Evolutionary conservation across 92 coral and sea anemone genomes (phyloP).

Genomic region (Bergia sp.): DNA sequence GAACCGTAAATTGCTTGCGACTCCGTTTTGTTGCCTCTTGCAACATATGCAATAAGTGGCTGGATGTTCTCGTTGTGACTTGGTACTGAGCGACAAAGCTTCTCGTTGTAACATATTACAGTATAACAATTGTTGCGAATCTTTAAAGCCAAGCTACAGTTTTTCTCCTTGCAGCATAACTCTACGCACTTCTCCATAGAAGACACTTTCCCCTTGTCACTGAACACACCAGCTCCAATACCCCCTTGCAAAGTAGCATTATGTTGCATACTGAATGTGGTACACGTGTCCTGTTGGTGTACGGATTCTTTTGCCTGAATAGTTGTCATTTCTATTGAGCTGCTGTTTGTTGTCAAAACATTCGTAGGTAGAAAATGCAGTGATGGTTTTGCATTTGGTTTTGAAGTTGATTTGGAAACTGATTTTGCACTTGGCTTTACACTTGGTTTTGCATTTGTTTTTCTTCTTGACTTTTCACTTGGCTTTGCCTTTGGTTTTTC

Average conservation of each 20-base stretch:
- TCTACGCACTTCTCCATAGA: conserved; percentile 62
- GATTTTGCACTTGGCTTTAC: not conserved
- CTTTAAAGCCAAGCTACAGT: conserved; percentile 77
- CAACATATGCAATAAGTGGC: conserved; percentile 64
- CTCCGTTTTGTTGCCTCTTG: not conserved
- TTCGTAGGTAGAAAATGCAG: not conserved
- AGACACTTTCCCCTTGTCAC: conserved; percentile 67
- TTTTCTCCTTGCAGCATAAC: conserved; percentile 65
- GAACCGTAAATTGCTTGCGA: not conserved
- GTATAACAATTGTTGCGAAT: conserved; percentile 76
- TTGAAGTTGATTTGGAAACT: not conserved
- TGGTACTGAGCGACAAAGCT: conserved; percentile 66
- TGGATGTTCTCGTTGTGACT: conserved; percentile 48
- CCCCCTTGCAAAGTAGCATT: conserved; percentile 80
- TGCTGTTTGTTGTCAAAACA: not conserved
- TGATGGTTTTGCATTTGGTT: not conserved
- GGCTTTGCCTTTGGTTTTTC: not conserved
- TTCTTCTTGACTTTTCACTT: not conserved
- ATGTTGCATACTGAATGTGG: conserved; percentile 34
- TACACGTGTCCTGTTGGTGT: conserved; percentile 34
- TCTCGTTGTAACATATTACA: conserved; percentile 80
- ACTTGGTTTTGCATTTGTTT: not conserved
- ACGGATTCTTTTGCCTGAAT: not conserved
- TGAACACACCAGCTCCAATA: conserved; percentile 77
- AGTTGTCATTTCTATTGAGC: not conserved